A percentile compares a stretch with the other conserved stretches of the same genome.
Evolutionary conservation across 1,140 invertebrate genomes (phyloP).

Genomic region (Pemphigus obesinymphae): DNA sequence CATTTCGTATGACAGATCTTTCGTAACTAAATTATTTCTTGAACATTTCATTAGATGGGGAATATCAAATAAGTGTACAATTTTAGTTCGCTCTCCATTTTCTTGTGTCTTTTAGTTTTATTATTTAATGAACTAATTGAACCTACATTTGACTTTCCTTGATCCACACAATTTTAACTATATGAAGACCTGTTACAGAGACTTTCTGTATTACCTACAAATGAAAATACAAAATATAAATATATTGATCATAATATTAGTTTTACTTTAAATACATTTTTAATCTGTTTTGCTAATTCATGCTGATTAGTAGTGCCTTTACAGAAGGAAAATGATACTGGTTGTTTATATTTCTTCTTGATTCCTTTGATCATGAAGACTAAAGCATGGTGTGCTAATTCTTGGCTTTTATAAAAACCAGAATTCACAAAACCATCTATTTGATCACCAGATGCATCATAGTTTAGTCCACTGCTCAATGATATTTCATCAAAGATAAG

Average conservation of each 20-base stretch:
- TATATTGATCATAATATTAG: too few species aligned
- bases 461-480: background rate
- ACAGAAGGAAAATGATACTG: background rate
- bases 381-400: background rate
- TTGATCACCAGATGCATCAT: background rate
- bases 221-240: background rate
- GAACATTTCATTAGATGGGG: background rate
- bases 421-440: background rate
- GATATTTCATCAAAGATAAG: too few species aligned
- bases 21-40: background rate
- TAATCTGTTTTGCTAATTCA: background rate
- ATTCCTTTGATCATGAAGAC: too few species aligned
- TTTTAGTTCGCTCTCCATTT: background rate
- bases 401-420: background rate
- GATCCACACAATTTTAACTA: background rate
- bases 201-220: background rate
- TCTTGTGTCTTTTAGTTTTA: background rate
- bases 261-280: background rate
- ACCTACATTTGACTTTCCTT: background rate
- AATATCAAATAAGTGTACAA: background rate
- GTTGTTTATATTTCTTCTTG: too few species aligned
- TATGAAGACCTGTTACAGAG: background rate
- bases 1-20: background rate
- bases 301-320: background rate
- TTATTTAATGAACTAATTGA: background rate